Conservation (phyloP, 2,797 vertebrate genomes). For the Pangasius macronema region DNA sequence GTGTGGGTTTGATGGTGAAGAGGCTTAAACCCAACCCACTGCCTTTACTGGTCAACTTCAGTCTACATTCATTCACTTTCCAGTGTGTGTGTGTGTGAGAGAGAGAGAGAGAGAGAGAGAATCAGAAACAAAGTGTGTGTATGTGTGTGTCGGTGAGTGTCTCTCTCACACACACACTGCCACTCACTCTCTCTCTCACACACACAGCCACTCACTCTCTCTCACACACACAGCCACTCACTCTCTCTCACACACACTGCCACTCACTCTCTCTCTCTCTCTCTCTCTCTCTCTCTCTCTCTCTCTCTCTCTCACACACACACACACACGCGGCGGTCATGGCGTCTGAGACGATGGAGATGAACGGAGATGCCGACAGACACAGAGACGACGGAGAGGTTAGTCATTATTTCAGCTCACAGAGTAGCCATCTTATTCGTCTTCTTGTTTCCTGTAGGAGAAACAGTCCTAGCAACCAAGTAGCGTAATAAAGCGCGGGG, state of each 20-base stretch:
- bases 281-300: neutral
- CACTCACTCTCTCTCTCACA: too few relatives aligned
- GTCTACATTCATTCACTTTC: neutral
- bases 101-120: too few relatives aligned
- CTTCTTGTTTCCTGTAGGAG: neutral
- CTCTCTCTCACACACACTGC: neutral
- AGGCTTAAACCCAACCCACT: neutral
- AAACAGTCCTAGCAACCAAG: too few relatives aligned
- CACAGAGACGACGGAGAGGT: conserved; percentile 63
- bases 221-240: neutral
- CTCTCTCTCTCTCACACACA: neutral
- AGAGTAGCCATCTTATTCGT: too few relatives aligned
- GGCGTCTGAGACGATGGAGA: conserved; percentile 67
- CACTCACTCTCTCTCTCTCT: neutral
- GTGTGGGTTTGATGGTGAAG: neutral
- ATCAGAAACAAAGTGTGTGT: too few relatives aligned
- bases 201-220: neutral
- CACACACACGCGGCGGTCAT: conserved; percentile 45
- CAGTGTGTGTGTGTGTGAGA: too few relatives aligned
- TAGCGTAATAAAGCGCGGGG: too few relatives aligned
- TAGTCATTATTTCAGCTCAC: conserved; percentile 15
- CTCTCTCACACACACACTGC: neutral
- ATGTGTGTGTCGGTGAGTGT: too few relatives aligned
- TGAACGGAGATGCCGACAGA: conserved; percentile 67
- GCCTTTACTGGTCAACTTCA: neutral